Evolutionary conservation across 2,113 vertebrate species (phyloP), one percentile per base, ranked within the genome.

Genomic region (Aix galericulata): DNA sequence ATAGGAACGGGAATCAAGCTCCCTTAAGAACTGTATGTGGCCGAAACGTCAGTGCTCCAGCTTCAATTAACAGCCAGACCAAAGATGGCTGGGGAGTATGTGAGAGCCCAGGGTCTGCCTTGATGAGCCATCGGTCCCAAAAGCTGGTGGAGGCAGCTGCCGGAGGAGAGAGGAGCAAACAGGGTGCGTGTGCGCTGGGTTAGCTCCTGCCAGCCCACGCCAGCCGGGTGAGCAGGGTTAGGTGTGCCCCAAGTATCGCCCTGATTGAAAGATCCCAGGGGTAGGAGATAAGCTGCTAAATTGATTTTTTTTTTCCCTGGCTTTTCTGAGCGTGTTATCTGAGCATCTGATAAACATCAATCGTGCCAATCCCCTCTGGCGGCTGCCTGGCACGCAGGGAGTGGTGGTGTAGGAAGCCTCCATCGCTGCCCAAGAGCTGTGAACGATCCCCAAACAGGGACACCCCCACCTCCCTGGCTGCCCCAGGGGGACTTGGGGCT

Each of bases 321-420:
- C 22, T 72, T 89, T 95, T 89, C 60, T 86, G 67, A 86, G 46
- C 0, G 0, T 32, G 52, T 91, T 91, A 75, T 78, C 80, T 55
- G 32, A 72, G 29, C 52, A 88, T 71, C 46, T 78, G 42, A 82
- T 81, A 80, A 92, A 66, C 31, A 20, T 42, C 2, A 1, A 1
- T 26, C 18, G 11, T 12, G 66, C 52, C 66, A 74, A 36, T 50
- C 42, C 0, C 0, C 32, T 15, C 12, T 3, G 76, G 59, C 34
- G 23, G 55, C 71, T 75, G 77, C 38, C 90, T 52, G 76, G 29
- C 2, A 2, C 0, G 0, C 11, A 0, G 5, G 72, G 50, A 80
- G 21, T 0, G 0, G 53, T 0, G 1, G 11, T 16, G 50, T 21
- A n/a, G 40, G 73, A 93, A 80, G 23, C 18, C 34, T 55, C 62